A percentile compares a stretch with the other conserved stretches of the same genome.
phyloP scores from a whole-genome alignment of 2,888 invertebrate species.

The Netelia inedita region DNA sequence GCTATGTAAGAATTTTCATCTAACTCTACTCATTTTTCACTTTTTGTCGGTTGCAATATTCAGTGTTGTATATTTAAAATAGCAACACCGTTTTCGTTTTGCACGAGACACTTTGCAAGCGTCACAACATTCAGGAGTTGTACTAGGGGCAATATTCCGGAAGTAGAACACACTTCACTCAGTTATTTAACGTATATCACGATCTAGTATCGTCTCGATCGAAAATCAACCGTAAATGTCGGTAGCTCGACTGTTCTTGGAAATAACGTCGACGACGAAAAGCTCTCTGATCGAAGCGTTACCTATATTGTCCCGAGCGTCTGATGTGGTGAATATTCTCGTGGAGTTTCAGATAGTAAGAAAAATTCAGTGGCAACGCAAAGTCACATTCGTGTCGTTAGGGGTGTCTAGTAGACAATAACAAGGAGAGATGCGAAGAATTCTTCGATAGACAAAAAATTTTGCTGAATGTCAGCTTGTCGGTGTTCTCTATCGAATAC shows the following conservation, averaged over 20 bases:
- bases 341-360: slow-evolving; percentile 33
- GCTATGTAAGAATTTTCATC: no score
- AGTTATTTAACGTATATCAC: slow-evolving; percentile 37
- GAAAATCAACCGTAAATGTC: slow-evolving; percentile 34
- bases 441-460: slow-evolving; percentile 23
- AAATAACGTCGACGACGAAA: slow-evolving; percentile 52
- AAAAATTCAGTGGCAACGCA: slow-evolving; percentile 32
- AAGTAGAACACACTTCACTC: slow-evolving; percentile 30
- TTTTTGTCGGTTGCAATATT: no score
- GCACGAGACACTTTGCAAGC: slow-evolving; percentile 11
- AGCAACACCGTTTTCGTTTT: neutral
- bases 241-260: slow-evolving; percentile 28
- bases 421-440: slow-evolving; percentile 38
- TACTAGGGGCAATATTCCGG: slow-evolving; percentile 10
- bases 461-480: slow-evolving; percentile 5
- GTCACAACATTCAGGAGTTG: neutral
- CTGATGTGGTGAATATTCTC: slow-evolving; percentile 30
- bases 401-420: neutral
- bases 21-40: no score
- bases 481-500: neutral
- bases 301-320: slow-evolving; percentile 47
- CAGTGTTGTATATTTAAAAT: no score
- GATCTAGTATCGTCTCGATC: slow-evolving; percentile 29
- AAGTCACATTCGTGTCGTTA: slow-evolving; percentile 48
- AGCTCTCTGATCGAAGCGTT: slow-evolving; percentile 41